Evolutionary conservation across 92 coral and sea anemone genomes (phyloP).

Genomic region (Bergia sp.): DNA sequence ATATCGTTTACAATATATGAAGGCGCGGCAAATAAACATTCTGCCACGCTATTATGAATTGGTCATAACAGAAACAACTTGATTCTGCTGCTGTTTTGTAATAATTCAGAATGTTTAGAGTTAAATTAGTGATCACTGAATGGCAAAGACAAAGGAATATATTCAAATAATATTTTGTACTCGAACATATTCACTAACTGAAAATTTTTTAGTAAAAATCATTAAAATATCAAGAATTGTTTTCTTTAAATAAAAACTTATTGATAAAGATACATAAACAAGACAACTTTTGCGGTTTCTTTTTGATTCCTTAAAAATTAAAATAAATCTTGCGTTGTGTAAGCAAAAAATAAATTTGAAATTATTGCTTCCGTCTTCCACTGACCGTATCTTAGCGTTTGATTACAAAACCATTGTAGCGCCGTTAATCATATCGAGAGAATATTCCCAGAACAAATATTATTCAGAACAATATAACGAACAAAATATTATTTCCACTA

Average conservation of each 20-base stretch:
- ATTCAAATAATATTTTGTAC: neutral
- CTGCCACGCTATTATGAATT: neutral
- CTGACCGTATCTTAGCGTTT: neutral
- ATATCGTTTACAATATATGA: neutral
- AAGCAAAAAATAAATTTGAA: neutral
- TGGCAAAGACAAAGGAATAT: constrained; percentile 9
- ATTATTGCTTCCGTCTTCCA: constrained; percentile 2
- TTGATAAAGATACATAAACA: neutral
- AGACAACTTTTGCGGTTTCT: neutral
- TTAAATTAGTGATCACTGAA: neutral
- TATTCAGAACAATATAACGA: neutral
- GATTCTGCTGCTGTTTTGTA: neutral
- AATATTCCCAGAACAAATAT: constrained; percentile 23
- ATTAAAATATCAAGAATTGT: neutral
- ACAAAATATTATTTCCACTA: neutral
- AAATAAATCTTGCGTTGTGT: constrained; percentile 1
- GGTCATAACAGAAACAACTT: neutral
- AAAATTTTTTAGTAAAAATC: neutral
- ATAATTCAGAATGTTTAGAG: neutral
- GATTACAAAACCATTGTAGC: neutral
- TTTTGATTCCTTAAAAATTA: neutral
- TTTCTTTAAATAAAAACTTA: neutral
- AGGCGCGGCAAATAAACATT: neutral
- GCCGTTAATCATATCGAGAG: neutral
- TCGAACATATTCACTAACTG: neutral